Evolutionary conservation across 2,113 vertebrate species (phyloP), one percentile per base, ranked within the genome.

Genomic region (Porphyrio hochstetteri): DNA sequence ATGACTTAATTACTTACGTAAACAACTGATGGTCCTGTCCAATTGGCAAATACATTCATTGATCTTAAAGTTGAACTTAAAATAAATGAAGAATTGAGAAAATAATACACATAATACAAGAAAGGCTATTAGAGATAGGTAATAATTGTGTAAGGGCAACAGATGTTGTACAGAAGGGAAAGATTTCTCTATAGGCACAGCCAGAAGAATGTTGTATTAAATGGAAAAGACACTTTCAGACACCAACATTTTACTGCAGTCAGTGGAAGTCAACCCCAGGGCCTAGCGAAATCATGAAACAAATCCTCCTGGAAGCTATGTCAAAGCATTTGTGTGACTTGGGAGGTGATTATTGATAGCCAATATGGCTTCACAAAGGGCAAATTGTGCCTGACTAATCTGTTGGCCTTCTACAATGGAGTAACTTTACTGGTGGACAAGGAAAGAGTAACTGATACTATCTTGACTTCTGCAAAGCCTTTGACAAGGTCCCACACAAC

Each of bases 21-120:
- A 93, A 96, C 72, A 96, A 95, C 83, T 88, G 84, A 96, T 96
- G 79, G 57, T 88, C 50, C 85, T 97, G 92, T 96, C 88, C 97
- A 93, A 96, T 42, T 90, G 56, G 33, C 63, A 96, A 94, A 72
- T 80, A 92, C 92, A n/a, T 96, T 97, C 85, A 95, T 82, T 97
- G 93, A 97, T 98, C 95, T 97, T 97, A 95, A 96, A 96, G 85
- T 96, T 96, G 92, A 93, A 52, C 79, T 91, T 69, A 96, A 90
- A 90, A 90, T 40, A 94, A 97, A 86, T 65, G 16, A 96, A 92
- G 78, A 85, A 92, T 67, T 94, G 79, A 92, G 40, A 75, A 95
- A 97, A 95, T 88, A 95, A 94, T 95, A 78, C 80, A 76, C 53
- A 79, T 68, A 53, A 10, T 72, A 48, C 82, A 92, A 88, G 64